Percentiles rank a stretch among this genome's conserved stretches.
Evolutionary conservation across 2,888 invertebrate species (phyloP).

Genomic region (Nasonovia ribisnigri): DNA sequence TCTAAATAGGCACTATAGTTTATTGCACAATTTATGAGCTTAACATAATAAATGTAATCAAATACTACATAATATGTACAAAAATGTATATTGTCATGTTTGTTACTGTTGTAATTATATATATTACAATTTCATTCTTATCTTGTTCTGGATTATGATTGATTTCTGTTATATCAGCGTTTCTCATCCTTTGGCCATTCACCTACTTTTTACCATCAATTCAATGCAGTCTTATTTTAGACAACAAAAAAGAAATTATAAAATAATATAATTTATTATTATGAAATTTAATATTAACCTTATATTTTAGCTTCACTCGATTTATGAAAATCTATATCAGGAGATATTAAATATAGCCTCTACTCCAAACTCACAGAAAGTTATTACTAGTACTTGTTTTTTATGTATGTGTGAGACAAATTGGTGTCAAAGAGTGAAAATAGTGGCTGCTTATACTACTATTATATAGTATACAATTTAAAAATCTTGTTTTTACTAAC

Average conservation of each 20-base stretch:
- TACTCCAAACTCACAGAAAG: neutral
- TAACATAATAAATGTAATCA: neutral
- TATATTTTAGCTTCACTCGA: no score
- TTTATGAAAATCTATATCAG: no score
- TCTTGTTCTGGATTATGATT: neutral
- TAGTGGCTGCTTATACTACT: no score
- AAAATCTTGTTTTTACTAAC: neutral
- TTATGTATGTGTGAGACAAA: neutral
- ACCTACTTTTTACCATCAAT: neutral
- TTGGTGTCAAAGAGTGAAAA: neutral
- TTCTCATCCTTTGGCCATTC: neutral
- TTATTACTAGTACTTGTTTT: neutral
- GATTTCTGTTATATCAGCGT: neutral
- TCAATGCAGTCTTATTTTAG: no score
- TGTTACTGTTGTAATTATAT: neutral
- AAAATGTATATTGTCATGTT: neutral
- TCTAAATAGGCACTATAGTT: constrained; percentile 67
- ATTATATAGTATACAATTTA: neutral
- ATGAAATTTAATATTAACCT: no score
- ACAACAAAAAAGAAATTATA: no score
- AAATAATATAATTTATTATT: no score
- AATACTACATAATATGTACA: neutral
- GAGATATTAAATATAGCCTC: no score
- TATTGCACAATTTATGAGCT: constrained; percentile 41
- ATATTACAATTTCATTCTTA: neutral